phyloP scores from a whole-genome alignment of 23 tunicate genomes.

The Corella eumyota region DNA sequence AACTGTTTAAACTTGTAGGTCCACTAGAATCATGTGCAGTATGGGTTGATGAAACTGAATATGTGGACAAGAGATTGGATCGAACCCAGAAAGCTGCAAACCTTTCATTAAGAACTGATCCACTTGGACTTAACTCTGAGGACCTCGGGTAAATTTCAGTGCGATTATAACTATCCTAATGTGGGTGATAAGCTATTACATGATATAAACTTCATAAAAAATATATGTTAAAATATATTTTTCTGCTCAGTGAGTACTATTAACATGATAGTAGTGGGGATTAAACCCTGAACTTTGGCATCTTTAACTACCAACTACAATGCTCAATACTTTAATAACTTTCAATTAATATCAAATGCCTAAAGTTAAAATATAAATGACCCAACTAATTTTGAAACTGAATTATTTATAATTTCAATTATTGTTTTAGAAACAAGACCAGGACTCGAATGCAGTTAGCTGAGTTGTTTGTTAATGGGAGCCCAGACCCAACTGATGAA shows the following conservation, averaged over 20 bases:
- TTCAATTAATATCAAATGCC: too few species aligned
- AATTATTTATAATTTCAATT: background rate
- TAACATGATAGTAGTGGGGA: too few species aligned
- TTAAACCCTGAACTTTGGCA: too few species aligned
- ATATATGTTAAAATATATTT: too few species aligned
- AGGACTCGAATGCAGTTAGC: slow-evolving; percentile 65
- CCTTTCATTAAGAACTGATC: slow-evolving; percentile 61
- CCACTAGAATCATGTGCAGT: slow-evolving; percentile 54
- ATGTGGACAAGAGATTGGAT: slow-evolving; percentile 71
- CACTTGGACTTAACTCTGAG: slow-evolving; percentile 80
- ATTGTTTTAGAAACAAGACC: slow-evolving; percentile 25
- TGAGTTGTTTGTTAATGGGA: slow-evolving; percentile 52
- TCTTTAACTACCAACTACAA: too few species aligned
- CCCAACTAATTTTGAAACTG: too few species aligned
- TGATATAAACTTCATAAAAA: too few species aligned
- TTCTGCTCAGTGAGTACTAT: too few species aligned
- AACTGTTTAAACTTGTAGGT: slow-evolving; percentile 6
- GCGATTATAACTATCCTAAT: too few species aligned
- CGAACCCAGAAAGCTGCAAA: slow-evolving; percentile 45
- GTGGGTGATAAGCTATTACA: too few species aligned
- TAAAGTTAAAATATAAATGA: too few species aligned
- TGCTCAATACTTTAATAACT: too few species aligned
- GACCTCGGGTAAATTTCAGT: slow-evolving; percentile 35
- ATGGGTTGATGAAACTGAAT: slow-evolving; percentile 96
- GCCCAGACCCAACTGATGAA: slow-evolving; percentile 95